Conservation (phyloP, 2,797 vertebrate genomes). For the Brotula barbata region DNA sequence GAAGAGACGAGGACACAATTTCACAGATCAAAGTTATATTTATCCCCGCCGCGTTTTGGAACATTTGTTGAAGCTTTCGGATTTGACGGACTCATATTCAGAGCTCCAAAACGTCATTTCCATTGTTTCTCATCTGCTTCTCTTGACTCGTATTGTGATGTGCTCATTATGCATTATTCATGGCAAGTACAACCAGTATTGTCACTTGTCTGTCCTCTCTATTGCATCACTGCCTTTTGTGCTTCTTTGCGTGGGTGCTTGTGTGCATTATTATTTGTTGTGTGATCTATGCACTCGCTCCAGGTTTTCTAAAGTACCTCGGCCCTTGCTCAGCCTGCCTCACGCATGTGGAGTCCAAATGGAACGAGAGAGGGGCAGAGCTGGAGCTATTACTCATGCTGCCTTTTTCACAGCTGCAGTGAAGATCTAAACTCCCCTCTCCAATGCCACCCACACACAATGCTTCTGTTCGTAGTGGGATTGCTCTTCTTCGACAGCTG, state of each 20-base stretch:
- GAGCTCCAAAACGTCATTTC: constrained; percentile 1
- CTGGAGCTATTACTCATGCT: constrained; percentile 50
- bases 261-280: constrained; percentile 8
- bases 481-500: constrained; percentile 24
- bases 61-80: constrained; percentile 10
- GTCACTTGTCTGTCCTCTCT: constrained; percentile 14
- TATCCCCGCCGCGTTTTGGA: constrained; percentile 5
- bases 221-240: neutral
- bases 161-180: neutral
- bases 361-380: constrained; percentile 27
- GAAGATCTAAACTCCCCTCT: constrained; percentile 11
- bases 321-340: constrained; percentile 44
- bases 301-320: constrained; percentile 26
- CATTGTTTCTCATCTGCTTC: constrained; percentile 11
- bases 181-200: constrained; percentile 1
- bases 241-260: constrained; percentile 5
- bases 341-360: constrained; percentile 19
- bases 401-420: constrained; percentile 39
- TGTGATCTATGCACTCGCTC: constrained; percentile 31
- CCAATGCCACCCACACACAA: neutral
- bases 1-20: neutral
- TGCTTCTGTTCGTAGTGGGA: neutral
- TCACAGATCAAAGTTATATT: constrained; percentile 7
- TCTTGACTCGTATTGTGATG: constrained; percentile 2
- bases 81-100: constrained; percentile 15